These are phyloP conservation scores for Chrysotoxum bicinctum DNA, from an alignment of 2,888 invertebrate genomes.

Conservation along the genomic window DNA sequence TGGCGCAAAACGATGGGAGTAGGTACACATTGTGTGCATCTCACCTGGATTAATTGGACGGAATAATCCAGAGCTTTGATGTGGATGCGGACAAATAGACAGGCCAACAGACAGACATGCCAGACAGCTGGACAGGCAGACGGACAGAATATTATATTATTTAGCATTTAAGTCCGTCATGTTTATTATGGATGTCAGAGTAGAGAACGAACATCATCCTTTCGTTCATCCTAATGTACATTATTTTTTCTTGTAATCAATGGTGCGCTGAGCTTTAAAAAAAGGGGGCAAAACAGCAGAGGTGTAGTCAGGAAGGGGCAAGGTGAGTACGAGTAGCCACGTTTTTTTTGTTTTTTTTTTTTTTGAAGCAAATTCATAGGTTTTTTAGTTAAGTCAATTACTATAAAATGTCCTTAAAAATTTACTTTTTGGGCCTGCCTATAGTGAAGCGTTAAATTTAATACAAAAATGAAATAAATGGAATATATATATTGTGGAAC, in stretches of 20 bases:
- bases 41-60: slow-evolving; percentile 71
- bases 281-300: background rate
- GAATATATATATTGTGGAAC: too few relatives aligned
- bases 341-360: too few relatives aligned
- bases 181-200: slow-evolving; percentile 63
- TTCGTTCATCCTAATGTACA: slow-evolving; percentile 33
- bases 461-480: too few relatives aligned
- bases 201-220: slow-evolving; percentile 55
- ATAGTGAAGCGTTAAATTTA: too few relatives aligned
- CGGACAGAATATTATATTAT: slow-evolving; percentile 67
- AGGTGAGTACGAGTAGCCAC: background rate
- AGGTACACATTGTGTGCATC: slow-evolving; percentile 62
- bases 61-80: slow-evolving; percentile 68
- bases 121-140: slow-evolving; percentile 63
- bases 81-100: slow-evolving; percentile 69
- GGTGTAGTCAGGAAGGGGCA: background rate
- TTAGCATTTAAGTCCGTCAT: slow-evolving; percentile 66
- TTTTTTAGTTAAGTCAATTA: too few relatives aligned
- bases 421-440: too few relatives aligned
- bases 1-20: slow-evolving; percentile 44
- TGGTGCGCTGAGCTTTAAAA: slow-evolving; percentile 13
- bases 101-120: slow-evolving; percentile 59
- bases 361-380: too few relatives aligned
- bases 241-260: background rate
- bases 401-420: too few relatives aligned